Conservation (phyloP, 2,888 invertebrate genomes). For the Listrodromus nycthemerus region DNA sequence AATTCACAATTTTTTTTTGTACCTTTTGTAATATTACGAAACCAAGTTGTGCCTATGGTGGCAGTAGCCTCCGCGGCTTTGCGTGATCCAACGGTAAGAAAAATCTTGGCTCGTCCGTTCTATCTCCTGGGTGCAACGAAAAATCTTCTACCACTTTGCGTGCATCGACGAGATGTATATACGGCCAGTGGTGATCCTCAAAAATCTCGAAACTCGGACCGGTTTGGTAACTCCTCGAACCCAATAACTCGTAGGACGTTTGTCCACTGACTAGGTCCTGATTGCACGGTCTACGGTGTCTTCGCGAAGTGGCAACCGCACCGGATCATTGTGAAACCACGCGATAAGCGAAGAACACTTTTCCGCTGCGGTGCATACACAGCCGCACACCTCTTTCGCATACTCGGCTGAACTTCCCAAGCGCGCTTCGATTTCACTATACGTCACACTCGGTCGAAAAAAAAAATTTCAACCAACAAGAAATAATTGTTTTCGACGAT, state of each 20-base stretch:
- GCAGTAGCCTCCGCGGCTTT: constrained; percentile 67
- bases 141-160: not conserved
- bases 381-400: constrained; percentile 37
- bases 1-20: not conserved
- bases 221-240: not conserved
- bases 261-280: constrained; percentile 22
- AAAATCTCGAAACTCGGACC: not conserved
- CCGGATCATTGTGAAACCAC: constrained; percentile 20
- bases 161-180: constrained; percentile 12
- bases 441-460: not conserved
- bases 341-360: constrained; percentile 45
- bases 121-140: constrained; percentile 35
- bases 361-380: constrained; percentile 42
- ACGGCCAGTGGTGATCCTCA: not conserved
- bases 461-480: not conserved
- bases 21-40: constrained; percentile 60
- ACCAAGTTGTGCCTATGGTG: constrained; percentile 63
- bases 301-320: constrained; percentile 40
- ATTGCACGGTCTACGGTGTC: constrained; percentile 36
- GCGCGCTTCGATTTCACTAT: constrained; percentile 19
- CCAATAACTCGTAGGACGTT: constrained; percentile 15
- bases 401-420: constrained; percentile 9
- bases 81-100: constrained; percentile 65
- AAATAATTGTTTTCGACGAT: not conserved
- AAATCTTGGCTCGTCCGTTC: constrained; percentile 62